phyloP scores from a whole-genome alignment of 2,888 invertebrate species.

The Lithophane socia region DNA sequence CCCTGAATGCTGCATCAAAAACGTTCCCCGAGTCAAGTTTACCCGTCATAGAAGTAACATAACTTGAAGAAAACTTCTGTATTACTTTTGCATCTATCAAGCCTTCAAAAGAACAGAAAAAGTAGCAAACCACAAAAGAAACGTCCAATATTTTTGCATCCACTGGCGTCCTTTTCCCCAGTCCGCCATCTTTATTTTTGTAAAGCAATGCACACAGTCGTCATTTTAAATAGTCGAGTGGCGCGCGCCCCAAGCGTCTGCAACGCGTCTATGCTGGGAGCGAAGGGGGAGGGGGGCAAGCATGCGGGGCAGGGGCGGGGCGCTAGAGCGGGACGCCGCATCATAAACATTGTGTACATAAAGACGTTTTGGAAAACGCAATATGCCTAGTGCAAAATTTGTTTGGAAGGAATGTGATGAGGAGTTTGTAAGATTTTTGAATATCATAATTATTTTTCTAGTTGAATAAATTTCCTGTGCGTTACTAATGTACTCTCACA shows the following conservation, averaged over 20 bases:
- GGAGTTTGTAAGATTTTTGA: neutral
- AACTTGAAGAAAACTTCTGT: slow-evolving; percentile 46
- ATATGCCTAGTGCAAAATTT: slow-evolving; percentile 49
- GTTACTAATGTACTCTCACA: neutral
- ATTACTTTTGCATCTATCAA: slow-evolving; percentile 37
- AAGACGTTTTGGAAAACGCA: slow-evolving; percentile 66
- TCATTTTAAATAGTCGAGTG: slow-evolving; percentile 75
- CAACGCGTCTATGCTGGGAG: slow-evolving; percentile 70
- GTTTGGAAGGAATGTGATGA: slow-evolving; percentile 1
- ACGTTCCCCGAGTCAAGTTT: neutral
- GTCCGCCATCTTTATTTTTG: slow-evolving; percentile 89
- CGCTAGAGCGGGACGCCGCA: slow-evolving; percentile 79
- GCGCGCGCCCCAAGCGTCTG: slow-evolving; percentile 72
- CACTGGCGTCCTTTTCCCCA: slow-evolving; percentile 65
- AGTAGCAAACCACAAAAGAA: slow-evolving; percentile 40
- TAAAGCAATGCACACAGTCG: slow-evolving; percentile 83
- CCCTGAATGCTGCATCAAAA: slow-evolving; percentile 11
- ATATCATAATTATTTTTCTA: too few species aligned
- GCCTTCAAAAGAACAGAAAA: slow-evolving; percentile 24
- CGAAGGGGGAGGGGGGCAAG: slow-evolving; percentile 68
- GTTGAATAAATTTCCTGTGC: too few species aligned
- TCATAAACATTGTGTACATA: slow-evolving; percentile 76
- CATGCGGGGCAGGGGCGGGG: slow-evolving; percentile 77
- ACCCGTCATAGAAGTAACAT: slow-evolving; percentile 33
- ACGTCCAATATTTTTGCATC: slow-evolving; percentile 64